Evolutionary conservation across 1,140 invertebrate species (phyloP).

Genomic region (Aphelenchoides fujianensis): DNA sequence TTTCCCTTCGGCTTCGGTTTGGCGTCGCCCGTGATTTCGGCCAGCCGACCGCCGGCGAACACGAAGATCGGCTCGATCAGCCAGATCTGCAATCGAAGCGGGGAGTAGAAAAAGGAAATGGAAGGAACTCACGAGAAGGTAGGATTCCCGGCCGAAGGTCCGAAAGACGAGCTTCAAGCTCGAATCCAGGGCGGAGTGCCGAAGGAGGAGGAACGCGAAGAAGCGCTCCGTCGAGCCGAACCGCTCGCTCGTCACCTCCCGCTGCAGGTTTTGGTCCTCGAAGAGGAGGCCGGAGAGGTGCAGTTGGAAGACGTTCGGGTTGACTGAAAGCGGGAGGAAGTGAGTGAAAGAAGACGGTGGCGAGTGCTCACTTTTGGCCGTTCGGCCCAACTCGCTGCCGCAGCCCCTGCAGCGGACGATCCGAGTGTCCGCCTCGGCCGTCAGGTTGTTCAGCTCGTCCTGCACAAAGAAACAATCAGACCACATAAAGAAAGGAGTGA

Average conservation of each 20-base stretch:
- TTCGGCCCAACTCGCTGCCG: neutral
- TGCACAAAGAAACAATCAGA: too few species aligned
- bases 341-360: neutral
- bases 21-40: neutral
- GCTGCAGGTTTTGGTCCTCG: slow-evolving; percentile 18
- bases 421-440: neutral
- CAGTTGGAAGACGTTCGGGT: slow-evolving; percentile 2
- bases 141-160: neutral
- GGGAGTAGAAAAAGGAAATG: neutral
- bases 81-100: slow-evolving; percentile 3
- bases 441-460: neutral
- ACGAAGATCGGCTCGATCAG: slow-evolving; percentile 24
- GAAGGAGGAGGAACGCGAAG: slow-evolving; percentile 15
- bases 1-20: slow-evolving; percentile 18
- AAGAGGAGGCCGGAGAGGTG: neutral
- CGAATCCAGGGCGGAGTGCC: slow-evolving; percentile 3
- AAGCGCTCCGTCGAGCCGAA: slow-evolving; percentile 9
- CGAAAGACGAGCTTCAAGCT: slow-evolving; percentile 14
- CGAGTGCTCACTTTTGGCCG: neutral
- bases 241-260: neutral
- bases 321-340: neutral
- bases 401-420: slow-evolving; percentile 11
- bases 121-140: slow-evolving; percentile 13
- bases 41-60: slow-evolving; percentile 3
- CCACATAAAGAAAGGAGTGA: too few species aligned